Base-by-base conservation (phyloP, 1,140 invertebrate genomes). In the Drosophila tropicalis region DNA sequence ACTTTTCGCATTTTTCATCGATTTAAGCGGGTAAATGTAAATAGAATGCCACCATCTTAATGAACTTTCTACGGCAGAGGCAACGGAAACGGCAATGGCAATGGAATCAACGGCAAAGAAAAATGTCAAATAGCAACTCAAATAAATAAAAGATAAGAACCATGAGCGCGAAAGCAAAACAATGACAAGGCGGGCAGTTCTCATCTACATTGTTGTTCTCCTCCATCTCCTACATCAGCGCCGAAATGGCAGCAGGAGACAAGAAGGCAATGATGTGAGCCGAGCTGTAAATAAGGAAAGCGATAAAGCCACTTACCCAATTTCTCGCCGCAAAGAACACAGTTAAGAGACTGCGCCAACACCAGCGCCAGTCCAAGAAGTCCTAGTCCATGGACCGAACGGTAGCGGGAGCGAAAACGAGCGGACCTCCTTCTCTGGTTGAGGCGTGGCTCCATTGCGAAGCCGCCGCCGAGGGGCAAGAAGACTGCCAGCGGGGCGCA, bases 321-420 rank as follows among this genome's bases (percentile, higher is more conserved):
- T 83, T 90, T 90, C 72, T 90, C 86, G 76, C 86, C 86, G 62
- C 86, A 90, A 15, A 83, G 70, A 40, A 76, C 86, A 71, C 57
- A 65, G 65, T 76, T 67, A 17, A 79, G 61, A 19, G 65, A 76
- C 56, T 77, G 70, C 12, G 76, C 32, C 76, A 78, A 81, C 68
- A 90, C 60, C 62, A 90, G 67, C 34, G 62, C 54, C 55, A 81
- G 62, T 3, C 15, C 47, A n/a, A 76, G 44, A 25, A 87, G 34
- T 63, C 68, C 25, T 41, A 77, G 44, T 64, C 83, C 41, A 66
- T 69, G 29, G 36, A 36, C n/a, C 12, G 17, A 58, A n/a, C 51
- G 66, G 34, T 29, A 29, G 29, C 5, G 29, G 29, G 29, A 29
- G 2, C 29, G 29, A 29, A 5, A 29, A 29, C 6, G 5, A 29